Evolutionary conservation across 2,888 invertebrate genomes (phyloP).

Genomic region (Caenorhabditis sinica): DNA sequence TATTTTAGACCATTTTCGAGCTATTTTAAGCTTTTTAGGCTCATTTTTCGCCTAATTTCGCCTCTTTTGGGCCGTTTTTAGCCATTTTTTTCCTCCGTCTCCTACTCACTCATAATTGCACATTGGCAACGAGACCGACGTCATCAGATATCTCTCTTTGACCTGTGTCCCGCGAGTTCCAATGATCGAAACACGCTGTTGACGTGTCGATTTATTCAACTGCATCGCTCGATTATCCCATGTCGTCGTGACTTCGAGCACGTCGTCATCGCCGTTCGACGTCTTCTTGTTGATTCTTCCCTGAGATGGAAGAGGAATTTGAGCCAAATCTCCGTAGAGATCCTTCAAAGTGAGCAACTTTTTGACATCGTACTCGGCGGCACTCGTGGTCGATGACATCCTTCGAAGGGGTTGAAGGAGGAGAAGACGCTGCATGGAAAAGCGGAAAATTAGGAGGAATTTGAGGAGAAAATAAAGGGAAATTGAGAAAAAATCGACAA

Average conservation of each 20-base stretch:
- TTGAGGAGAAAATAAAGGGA: neutral
- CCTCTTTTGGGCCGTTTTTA: no score
- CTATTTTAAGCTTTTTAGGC: no score
- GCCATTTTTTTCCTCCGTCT: no score
- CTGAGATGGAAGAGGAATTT: slow-evolving; percentile 70
- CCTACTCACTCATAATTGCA: slow-evolving; percentile 73
- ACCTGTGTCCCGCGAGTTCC: slow-evolving; percentile 53
- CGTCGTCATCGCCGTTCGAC: slow-evolving; percentile 29
- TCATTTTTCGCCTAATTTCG: no score
- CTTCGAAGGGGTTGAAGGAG: slow-evolving; percentile 23
- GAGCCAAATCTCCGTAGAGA: slow-evolving; percentile 76
- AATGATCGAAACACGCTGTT: slow-evolving; percentile 66
- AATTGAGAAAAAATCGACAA: neutral
- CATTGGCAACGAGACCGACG: slow-evolving; percentile 70
- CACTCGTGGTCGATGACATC: slow-evolving; percentile 46
- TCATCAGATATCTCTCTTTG: slow-evolving; percentile 65
- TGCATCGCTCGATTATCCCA: slow-evolving; percentile 78
- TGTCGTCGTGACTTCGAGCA: slow-evolving; percentile 67
- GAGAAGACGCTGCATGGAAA: slow-evolving; percentile 17
- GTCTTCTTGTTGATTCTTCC: slow-evolving; percentile 69
- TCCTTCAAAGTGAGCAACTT: slow-evolving; percentile 75
- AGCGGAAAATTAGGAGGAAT: neutral
- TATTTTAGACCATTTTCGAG: no score
- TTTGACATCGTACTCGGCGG: slow-evolving; percentile 71
- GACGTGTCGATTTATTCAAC: slow-evolving; percentile 72